A percentile compares a stretch with the other conserved stretches of the same genome.
Conservation (phyloP, 2,888 invertebrate genomes). For the Drosophila kokeensis region DNA sequence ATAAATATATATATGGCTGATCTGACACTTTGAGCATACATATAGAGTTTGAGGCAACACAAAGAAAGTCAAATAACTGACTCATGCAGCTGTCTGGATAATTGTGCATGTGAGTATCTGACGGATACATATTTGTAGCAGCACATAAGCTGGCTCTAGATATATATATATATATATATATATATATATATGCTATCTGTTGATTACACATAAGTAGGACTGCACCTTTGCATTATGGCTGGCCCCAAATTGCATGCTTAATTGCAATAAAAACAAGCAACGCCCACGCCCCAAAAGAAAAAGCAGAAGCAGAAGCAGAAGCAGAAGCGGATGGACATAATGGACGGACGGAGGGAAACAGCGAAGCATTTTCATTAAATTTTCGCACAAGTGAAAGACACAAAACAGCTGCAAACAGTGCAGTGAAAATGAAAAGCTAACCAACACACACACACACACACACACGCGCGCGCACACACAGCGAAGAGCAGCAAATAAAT, state of each 20-base stretch:
- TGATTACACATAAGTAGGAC: conserved; percentile 43
- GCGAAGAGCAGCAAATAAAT: conserved; percentile 7
- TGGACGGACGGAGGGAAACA: conserved; percentile 14
- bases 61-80: conserved; percentile 54
- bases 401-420: conserved; percentile 67
- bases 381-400: conserved; percentile 73
- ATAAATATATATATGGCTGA: not conserved
- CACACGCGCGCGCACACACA: no score
- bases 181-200: conserved; percentile 9
- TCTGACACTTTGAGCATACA: not conserved
- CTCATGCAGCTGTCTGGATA: conserved; percentile 29
- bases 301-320: conserved; percentile 12
- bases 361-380: conserved; percentile 68
- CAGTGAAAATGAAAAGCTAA: conserved; percentile 42
- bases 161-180: not conserved
- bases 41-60: not conserved
- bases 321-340: not conserved
- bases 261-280: conserved; percentile 72
- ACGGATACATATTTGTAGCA: conserved; percentile 2
- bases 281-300: conserved; percentile 49
- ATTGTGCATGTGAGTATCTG: conserved; percentile 13
- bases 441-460: conserved; percentile 7
- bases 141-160: not conserved
- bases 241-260: conserved; percentile 77
- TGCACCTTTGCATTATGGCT: conserved; percentile 68